These are phyloP conservation scores for Pithys albifrons DNA, from an alignment of 2,113 vertebrate species.

Conservation along the genomic window DNA sequence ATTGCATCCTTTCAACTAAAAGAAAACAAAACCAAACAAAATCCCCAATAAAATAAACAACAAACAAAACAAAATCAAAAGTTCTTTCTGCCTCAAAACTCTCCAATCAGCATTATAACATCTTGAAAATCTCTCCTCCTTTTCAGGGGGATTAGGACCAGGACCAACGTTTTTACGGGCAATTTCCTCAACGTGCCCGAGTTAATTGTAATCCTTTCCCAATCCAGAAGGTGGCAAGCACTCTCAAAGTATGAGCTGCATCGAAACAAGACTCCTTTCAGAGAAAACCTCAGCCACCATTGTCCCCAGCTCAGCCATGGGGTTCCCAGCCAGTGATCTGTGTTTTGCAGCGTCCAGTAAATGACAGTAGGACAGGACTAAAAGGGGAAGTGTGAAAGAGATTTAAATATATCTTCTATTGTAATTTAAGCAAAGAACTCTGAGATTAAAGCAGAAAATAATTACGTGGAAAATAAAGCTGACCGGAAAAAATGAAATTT, in stretches of 20 bases:
- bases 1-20: not conserved
- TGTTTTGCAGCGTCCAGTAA: not conserved
- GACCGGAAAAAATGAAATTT: not conserved
- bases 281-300: not conserved
- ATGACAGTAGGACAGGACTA: not conserved
- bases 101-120: not conserved
- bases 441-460: not conserved
- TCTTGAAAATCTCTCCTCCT: not conserved
- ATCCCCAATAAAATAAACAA: not conserved
- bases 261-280: not conserved
- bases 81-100: not conserved
- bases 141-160: not conserved
- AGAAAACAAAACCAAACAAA: not conserved
- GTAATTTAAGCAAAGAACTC: not conserved
- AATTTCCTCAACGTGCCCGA: not conserved
- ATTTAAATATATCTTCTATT: not conserved
- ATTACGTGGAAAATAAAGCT: not conserved
- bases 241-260: conserved; percentile 48
- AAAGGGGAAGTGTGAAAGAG: not conserved
- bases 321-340: not conserved
- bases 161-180: not conserved
- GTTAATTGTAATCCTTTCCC: conserved; percentile 28
- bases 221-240: conserved; percentile 68
- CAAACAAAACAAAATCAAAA: not conserved
- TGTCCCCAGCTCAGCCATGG: not conserved